Base-by-base conservation (phyloP, 2,797 vertebrate genomes). In the Syndactyla subalaris region DNA sequence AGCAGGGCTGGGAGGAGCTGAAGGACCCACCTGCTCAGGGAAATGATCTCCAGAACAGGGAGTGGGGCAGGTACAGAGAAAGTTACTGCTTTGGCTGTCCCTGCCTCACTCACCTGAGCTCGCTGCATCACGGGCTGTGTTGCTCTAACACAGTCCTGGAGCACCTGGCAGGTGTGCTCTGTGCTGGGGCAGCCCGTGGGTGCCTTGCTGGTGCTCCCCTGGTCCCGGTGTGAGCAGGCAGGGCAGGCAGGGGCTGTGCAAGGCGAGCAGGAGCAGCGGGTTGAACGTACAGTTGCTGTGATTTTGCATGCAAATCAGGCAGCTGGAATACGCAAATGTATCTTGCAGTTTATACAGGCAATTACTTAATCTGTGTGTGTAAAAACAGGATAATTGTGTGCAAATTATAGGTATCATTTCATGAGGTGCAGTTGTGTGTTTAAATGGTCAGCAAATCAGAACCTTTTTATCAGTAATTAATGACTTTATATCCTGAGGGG, bases 371-470 rank as follows among this genome's bases (percentile, higher is more conserved):
- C 76, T 73, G 51, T 7, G 7, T 71, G 74, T 87, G 67, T 71
- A 74, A 87, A 85, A 94, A 41, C 71, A 74, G 63, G 59, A 9
- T 82, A 59, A 85, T 36, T 67, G 81, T 91, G 71, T 85, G 90
- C 48, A 86, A 95, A 92, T 88, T 73, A 73, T 43, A 77, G 1
- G 2, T 57, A 48, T 70, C 32, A 34, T 19, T 82, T 55, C 11
- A 7, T 6, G 32, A 9, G 12, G n/a, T 66, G 63, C 43, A 67
- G 39, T 21, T 72, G 46, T 63, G 67, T 57, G 67, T 82, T 72
- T 68, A 46, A 87, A 61, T 65, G 94, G 86, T 87, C 92, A 92
- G 67, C 48, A 84, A 21, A 72, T 32, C 22, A 48, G 62, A 77
- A 73, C 36, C 32, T 74, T 83, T 58, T 61, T 55, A 22, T 57